Base-by-base conservation (phyloP, 2,888 invertebrate species). In the Tipula unca region DNA sequence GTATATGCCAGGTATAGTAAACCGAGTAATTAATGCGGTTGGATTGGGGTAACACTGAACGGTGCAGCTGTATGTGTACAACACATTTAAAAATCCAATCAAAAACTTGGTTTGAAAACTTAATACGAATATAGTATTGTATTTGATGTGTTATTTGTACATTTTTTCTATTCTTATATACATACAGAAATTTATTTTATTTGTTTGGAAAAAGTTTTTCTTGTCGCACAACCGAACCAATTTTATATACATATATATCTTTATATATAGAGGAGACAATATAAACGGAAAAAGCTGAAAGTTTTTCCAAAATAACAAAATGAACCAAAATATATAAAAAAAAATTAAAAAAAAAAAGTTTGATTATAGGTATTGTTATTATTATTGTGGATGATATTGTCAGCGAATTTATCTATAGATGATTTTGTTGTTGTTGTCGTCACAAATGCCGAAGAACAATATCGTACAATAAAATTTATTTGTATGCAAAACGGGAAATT, bases 311-410 rank as follows among this genome's bases (percentile, higher is more conserved):
- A 69, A 69, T 69, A 25, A 25, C 20, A 69, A 32, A 32, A 32
- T 6, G 32, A 32, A 32, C 32, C n/a, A 32, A 32, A 32, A 32
- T 32, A 32, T 2, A 32, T 32, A n/a, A 48, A 17, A 69, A 69
- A 69, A 69, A 25, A 32, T 32, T 3, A 48, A 17, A 69, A 69
- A 69, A 69, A 25, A 69, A 69, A 69, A 69, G 69, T 69, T 69
- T 69, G 69, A 69, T 69, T 69, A 69, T 69, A 69, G 69, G 69
- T 69, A 69, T 69, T 69, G 69, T 69, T 69, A 69, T 69, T 69
- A 69, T 69, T 69, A 25, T 69, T 25, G 69, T 69, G 69, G 25
- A 69, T 8, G 69, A 69, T 69, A 69, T 69, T 69, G 69, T 69
- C 69, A 25, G 69, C 25, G 25, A 20, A 69, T 69, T 69, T 25